Conservation (phyloP, 2,888 invertebrate species). For the Agriotes lineatus region DNA sequence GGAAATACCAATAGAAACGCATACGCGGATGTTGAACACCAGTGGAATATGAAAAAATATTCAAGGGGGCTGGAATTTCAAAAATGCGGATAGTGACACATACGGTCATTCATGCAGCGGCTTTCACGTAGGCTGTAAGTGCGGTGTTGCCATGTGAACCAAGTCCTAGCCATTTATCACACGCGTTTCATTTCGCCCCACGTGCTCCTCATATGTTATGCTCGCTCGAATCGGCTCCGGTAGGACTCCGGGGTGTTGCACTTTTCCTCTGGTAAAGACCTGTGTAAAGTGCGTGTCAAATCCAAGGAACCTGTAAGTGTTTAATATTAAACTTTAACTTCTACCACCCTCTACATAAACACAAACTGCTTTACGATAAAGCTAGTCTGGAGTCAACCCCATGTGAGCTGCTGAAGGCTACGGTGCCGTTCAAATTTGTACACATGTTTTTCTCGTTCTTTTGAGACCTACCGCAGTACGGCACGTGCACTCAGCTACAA, state of each 20-base stretch:
- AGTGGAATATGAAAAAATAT: constrained; percentile 38
- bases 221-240: constrained; percentile 45
- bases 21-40: constrained; percentile 22
- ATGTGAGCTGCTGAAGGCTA: not conserved
- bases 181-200: constrained; percentile 58
- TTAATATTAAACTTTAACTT: not conserved
- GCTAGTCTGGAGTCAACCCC: not conserved
- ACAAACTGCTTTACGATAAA: not conserved
- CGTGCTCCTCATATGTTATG: constrained; percentile 59
- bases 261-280: constrained; percentile 1
- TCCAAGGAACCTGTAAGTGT: not conserved
- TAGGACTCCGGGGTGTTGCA: constrained; percentile 29
- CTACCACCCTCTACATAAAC: not conserved
- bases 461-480: not conserved
- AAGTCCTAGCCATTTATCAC: constrained; percentile 58
- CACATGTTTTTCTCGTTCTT: constrained; percentile 1
- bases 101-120: constrained; percentile 43
- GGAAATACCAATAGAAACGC: constrained; percentile 3
- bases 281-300: constrained; percentile 9
- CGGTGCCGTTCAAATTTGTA: constrained; percentile 7
- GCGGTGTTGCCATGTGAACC: constrained; percentile 58
- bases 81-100: constrained; percentile 42
- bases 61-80: constrained; percentile 34
- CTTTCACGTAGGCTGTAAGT: constrained; percentile 35
- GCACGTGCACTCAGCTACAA: constrained; percentile 30